phyloP scores from a whole-genome alignment of 2,888 invertebrate species.

The Orthosia gothica region DNA sequence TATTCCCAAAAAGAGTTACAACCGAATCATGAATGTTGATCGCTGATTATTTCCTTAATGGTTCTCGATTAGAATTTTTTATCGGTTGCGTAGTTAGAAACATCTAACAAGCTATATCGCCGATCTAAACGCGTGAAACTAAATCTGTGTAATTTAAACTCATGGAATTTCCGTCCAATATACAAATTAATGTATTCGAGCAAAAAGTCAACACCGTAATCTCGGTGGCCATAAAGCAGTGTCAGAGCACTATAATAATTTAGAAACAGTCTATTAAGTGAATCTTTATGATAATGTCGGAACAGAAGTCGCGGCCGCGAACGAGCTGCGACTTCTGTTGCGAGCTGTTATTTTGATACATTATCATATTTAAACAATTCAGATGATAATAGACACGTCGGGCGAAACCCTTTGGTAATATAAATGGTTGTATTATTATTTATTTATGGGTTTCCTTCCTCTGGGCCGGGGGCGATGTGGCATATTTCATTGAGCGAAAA shows the following conservation, averaged over 20 bases:
- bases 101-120: slow-evolving; percentile 61
- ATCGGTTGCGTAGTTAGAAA: slow-evolving; percentile 69
- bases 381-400: slow-evolving; percentile 91
- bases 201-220: slow-evolving; percentile 83
- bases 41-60: slow-evolving; percentile 79
- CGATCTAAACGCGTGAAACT: slow-evolving; percentile 60
- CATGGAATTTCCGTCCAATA: slow-evolving; percentile 73
- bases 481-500: slow-evolving; percentile 91
- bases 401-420: slow-evolving; percentile 91
- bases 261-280: slow-evolving; percentile 91
- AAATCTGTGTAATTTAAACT: slow-evolving; percentile 70
- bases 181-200: slow-evolving; percentile 77
- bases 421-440: slow-evolving; percentile 92
- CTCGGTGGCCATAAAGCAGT: slow-evolving; percentile 84
- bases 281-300: slow-evolving; percentile 90
- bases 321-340: no score
- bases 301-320: slow-evolving; percentile 90
- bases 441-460: slow-evolving; percentile 91
- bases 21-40: slow-evolving; percentile 77
- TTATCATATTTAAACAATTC: slow-evolving; percentile 92
- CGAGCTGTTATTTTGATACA: slow-evolving; percentile 91
- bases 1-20: slow-evolving; percentile 74
- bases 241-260: slow-evolving; percentile 89
- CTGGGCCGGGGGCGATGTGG: slow-evolving; percentile 87
- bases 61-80: slow-evolving; percentile 73